Evolutionary conservation across 92 coral and sea anemone species (phyloP).

Genomic region (Bergia puertoricense): DNA sequence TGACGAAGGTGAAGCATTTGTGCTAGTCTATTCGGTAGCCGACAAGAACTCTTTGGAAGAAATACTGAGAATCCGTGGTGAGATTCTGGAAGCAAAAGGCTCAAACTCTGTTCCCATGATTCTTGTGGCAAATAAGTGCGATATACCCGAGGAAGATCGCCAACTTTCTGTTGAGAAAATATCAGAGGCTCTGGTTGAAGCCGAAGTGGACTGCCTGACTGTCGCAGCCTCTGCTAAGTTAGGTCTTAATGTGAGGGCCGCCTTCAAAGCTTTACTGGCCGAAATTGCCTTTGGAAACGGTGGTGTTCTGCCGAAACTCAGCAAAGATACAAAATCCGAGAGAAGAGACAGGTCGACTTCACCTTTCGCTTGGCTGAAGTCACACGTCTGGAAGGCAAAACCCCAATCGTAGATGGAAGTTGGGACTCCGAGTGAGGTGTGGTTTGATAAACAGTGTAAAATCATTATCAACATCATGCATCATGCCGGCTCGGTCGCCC

Average conservation of each 20-base stretch:
- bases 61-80: slow-evolving; percentile 72
- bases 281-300: slow-evolving; percentile 73
- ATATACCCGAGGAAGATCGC: slow-evolving; percentile 67
- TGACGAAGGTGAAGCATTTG: slow-evolving; percentile 84
- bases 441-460: not conserved
- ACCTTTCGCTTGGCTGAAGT: slow-evolving; percentile 17
- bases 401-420: not conserved
- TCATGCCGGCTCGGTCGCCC: not conserved
- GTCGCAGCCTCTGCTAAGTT: slow-evolving; percentile 82
- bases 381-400: slow-evolving; percentile 13
- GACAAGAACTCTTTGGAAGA: slow-evolving; percentile 80
- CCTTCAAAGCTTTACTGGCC: slow-evolving; percentile 76
- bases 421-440: not conserved
- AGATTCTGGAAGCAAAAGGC: slow-evolving; percentile 81
- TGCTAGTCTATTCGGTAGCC: slow-evolving; percentile 80
- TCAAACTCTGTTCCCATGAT: slow-evolving; percentile 79
- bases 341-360: slow-evolving; percentile 12
- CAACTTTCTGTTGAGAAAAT: slow-evolving; percentile 48
- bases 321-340: not conserved
- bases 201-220: slow-evolving; percentile 63
- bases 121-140: slow-evolving; percentile 93
- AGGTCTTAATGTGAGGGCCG: slow-evolving; percentile 72
- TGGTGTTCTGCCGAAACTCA: slow-evolving; percentile 11
- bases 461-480: not conserved
- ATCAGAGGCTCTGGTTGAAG: slow-evolving; percentile 51